Evolutionary conservation across 2,113 vertebrate species (phyloP).

Genomic region (Nanorana parkeri): DNA sequence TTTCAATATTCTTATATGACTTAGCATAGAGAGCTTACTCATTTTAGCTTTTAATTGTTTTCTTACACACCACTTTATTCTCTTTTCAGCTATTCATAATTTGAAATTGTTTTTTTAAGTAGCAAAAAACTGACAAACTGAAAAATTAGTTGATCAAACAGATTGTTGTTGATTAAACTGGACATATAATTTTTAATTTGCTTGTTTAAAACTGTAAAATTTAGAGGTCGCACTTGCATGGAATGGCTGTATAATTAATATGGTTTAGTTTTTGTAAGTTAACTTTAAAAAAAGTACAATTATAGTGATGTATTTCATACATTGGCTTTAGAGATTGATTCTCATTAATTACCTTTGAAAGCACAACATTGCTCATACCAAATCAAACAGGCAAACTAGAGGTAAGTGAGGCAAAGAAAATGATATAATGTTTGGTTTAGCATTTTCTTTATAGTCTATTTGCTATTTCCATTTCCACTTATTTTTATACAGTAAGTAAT

Average conservation of each 20-base stretch:
- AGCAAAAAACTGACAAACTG: neutral
- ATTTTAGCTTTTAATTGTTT: constrained; percentile 18
- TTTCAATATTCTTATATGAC: neutral
- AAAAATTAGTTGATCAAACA: neutral
- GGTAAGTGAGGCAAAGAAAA: too few relatives aligned
- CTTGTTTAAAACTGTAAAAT: neutral
- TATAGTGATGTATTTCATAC: neutral
- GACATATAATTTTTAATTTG: neutral
- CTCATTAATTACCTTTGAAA: too few relatives aligned
- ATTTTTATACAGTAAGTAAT: too few relatives aligned
- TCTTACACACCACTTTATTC: neutral
- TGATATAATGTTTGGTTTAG: too few relatives aligned
- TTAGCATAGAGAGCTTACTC: constrained; percentile 3
- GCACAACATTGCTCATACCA: too few relatives aligned
- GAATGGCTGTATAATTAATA: neutral
- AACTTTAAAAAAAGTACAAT: neutral
- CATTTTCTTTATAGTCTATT: too few relatives aligned
- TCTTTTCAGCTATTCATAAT: neutral
- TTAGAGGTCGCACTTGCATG: neutral
- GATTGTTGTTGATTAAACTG: constrained; percentile 15
- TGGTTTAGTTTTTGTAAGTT: neutral
- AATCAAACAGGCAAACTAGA: too few relatives aligned
- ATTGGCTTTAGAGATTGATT: too few relatives aligned
- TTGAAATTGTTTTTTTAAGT: neutral
- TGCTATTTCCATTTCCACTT: too few relatives aligned